A percentile compares a stretch with the other conserved stretches of the same genome.
Evolutionary conservation across 2,888 invertebrate genomes (phyloP).

Genomic region (Amphiduros pacificus): DNA sequence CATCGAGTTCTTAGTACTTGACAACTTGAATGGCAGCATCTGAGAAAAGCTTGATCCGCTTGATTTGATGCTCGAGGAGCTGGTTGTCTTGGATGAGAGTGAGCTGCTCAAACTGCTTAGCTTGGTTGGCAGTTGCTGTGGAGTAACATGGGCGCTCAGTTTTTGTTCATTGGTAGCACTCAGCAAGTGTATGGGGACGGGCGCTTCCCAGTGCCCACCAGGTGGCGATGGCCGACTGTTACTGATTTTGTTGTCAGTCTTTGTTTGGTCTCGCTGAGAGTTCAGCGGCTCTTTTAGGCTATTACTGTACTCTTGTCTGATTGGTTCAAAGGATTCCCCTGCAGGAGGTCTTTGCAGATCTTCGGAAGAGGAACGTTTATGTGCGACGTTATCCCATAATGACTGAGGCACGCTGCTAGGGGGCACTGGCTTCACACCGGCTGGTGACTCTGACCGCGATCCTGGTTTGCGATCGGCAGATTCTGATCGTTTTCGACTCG

Average conservation of each 20-base stretch:
- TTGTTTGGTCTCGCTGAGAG: constrained; percentile 5
- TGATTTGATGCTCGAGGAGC: background rate
- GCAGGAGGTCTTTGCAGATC: constrained; percentile 16
- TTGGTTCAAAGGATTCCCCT: constrained; percentile 34
- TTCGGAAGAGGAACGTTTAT: constrained; percentile 17
- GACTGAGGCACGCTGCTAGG: constrained; percentile 6
- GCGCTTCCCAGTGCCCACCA: background rate
- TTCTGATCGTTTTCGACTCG: too few relatives aligned
- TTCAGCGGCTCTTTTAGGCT: constrained; percentile 50
- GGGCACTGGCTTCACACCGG: constrained; percentile 1
- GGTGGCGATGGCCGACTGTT: background rate
- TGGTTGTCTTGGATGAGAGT: background rate
- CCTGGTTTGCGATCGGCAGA: too few relatives aligned
- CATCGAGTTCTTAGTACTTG: background rate
- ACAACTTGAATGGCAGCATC: background rate
- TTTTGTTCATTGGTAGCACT: constrained; percentile 18
- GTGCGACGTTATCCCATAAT: constrained; percentile 12
- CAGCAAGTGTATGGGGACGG: constrained; percentile 15
- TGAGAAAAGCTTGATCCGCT: background rate
- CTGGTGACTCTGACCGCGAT: constrained; percentile 1
- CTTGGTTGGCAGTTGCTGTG: constrained; percentile 14
- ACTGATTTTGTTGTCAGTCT: background rate
- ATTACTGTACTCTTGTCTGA: constrained; percentile 32
- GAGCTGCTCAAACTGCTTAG: background rate
- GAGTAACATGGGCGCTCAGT: constrained; percentile 3